Evolutionary conservation across 1,140 invertebrate genomes (phyloP).

Genomic region (Drosophila neocordata): DNA sequence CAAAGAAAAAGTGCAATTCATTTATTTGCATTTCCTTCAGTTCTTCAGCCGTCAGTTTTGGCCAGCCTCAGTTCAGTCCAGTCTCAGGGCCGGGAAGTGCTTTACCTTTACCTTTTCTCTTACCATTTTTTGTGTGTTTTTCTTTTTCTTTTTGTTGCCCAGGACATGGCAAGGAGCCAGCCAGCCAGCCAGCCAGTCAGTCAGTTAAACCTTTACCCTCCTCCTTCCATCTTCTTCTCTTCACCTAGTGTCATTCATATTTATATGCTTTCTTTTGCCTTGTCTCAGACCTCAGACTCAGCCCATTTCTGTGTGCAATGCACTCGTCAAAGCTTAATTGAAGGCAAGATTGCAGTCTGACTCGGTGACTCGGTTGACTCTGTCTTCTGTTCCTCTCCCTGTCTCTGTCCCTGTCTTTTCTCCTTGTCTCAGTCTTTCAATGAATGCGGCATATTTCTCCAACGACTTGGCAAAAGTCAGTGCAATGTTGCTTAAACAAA

Average conservation of each 20-base stretch:
- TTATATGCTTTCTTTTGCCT: conserved; percentile 67
- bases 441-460: conserved; percentile 78
- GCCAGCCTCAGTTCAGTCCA: conserved; percentile 24
- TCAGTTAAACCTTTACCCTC: conserved; percentile 1
- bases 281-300: conserved; percentile 37
- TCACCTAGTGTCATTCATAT: conserved; percentile 66
- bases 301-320: conserved; percentile 62
- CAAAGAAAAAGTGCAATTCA: conserved; percentile 81
- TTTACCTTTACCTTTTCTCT: conserved; percentile 1
- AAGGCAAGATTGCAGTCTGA: conserved; percentile 79
- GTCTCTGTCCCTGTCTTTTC: conserved; percentile 9
- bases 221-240: not conserved
- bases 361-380: conserved; percentile 37
- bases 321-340: conserved; percentile 83
- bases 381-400: not conserved
- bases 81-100: conserved; percentile 9
- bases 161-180: conserved; percentile 61
- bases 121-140: conserved; percentile 17
- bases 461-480: conserved; percentile 72
- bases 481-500: conserved; percentile 68
- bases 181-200: conserved; percentile 45
- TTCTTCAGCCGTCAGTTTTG: conserved; percentile 31
- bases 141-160: conserved; percentile 48
- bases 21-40: conserved; percentile 80
- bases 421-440: too few species aligned